Evolutionary conservation across 2,113 vertebrate genomes (phyloP).

Genomic region (Sminthopsis crassicaudata): DNA sequence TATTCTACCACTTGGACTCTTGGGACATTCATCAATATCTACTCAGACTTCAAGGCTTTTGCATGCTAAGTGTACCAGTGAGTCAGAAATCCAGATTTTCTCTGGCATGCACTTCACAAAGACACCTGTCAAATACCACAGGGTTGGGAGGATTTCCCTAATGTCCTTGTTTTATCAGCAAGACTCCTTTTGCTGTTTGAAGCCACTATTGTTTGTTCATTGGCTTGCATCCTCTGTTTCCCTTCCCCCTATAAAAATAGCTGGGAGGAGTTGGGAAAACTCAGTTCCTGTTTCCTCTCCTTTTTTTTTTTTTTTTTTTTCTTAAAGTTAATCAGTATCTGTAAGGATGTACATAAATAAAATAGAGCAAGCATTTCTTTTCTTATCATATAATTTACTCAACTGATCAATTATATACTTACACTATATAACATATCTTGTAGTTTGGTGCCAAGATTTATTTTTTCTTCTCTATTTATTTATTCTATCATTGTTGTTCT

Average conservation of each 20-base stretch:
- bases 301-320: conserved; percentile 8
- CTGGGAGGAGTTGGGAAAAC: not conserved
- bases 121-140: conserved; percentile 5
- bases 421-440: too few species aligned
- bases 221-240: not conserved
- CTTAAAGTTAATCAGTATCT: not conserved
- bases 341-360: not conserved
- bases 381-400: not conserved
- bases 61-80: not conserved
- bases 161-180: not conserved
- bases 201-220: not conserved
- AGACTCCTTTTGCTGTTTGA: not conserved
- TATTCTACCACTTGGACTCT: not conserved
- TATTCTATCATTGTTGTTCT: too few species aligned
- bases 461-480: too few species aligned
- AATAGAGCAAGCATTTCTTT: not conserved
- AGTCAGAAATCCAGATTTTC: not conserved
- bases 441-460: too few species aligned
- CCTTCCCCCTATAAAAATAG: not conserved
- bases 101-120: fast-evolving
- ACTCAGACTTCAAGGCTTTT: not conserved
- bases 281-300: conserved; percentile 25
- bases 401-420: not conserved
- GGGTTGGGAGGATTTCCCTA: fast-evolving
- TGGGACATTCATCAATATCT: conserved; percentile 29